Percentiles rank a stretch among this genome's conserved stretches.
Evolutionary conservation across 1,140 invertebrate species (phyloP).

Genomic region (Calliopsis andreniformis): DNA sequence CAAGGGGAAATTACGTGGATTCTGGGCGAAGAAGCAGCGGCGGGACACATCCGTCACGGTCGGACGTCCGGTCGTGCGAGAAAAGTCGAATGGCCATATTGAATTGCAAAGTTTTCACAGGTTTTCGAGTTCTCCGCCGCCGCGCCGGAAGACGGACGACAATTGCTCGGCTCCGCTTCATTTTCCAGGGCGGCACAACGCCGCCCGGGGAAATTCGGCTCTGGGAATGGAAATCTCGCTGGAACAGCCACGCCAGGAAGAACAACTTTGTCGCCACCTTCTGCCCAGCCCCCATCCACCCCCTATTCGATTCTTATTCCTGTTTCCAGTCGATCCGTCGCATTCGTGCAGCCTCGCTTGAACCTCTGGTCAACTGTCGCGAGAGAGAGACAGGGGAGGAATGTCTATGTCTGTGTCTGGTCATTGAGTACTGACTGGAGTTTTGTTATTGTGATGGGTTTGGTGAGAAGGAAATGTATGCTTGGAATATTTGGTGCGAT

Average conservation of each 20-base stretch:
- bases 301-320: background rate
- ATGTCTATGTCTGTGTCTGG: no score
- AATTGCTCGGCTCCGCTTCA: conserved; percentile 12
- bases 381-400: no score
- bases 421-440: no score
- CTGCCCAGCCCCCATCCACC: background rate
- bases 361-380: no score
- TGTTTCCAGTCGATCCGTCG: conserved; percentile 36
- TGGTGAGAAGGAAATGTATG: no score
- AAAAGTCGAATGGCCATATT: conserved; percentile 30
- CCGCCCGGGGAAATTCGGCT: background rate
- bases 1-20: background rate
- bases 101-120: conserved; percentile 43
- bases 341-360: background rate
- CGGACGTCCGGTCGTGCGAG: background rate
- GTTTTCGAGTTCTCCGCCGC: conserved; percentile 20
- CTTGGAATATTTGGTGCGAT: no score
- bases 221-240: background rate
- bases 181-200: background rate
- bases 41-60: conserved; percentile 1
- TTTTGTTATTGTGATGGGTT: no score
- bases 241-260: background rate
- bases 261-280: conserved; percentile 4
- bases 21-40: background rate
- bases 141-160: conserved; percentile 11